phyloP scores from a whole-genome alignment of 2,113 vertebrate species.

The Rhodinocichla rosea region DNA sequence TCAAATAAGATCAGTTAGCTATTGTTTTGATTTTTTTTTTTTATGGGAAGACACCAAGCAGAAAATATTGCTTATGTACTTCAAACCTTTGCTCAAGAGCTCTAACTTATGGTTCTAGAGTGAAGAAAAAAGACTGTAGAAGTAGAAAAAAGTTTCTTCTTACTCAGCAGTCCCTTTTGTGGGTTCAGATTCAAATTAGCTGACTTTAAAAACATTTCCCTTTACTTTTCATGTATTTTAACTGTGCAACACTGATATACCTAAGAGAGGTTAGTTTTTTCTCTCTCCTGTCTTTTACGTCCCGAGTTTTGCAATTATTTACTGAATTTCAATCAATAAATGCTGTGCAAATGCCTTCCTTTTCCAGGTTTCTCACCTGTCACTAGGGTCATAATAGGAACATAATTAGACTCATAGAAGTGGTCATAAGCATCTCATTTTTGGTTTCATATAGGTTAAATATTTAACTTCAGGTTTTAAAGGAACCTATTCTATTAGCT shows the following conservation, averaged over 20 bases:
- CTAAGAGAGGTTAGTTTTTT: background rate
- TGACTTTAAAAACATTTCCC: background rate
- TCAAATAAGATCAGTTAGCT: background rate
- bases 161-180: background rate
- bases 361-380: background rate
- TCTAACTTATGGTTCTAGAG: background rate
- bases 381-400: background rate
- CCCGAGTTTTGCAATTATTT: background rate
- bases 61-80: background rate
- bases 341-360: background rate
- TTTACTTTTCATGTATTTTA: background rate
- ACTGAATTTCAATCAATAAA: background rate
- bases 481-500: background rate
- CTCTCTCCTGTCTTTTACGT: background rate
- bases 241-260: background rate
- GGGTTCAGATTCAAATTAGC: background rate
- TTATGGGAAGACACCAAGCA: background rate
- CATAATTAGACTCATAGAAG: background rate
- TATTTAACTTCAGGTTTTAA: constrained; percentile 9
- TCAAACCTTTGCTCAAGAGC: background rate
- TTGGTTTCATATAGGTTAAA: background rate
- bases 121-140: background rate
- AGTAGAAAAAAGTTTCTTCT: background rate
- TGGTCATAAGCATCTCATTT: background rate
- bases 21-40: background rate